Evolutionary conservation across 2,113 vertebrate species (phyloP).

Genomic region (Riparia riparia): DNA sequence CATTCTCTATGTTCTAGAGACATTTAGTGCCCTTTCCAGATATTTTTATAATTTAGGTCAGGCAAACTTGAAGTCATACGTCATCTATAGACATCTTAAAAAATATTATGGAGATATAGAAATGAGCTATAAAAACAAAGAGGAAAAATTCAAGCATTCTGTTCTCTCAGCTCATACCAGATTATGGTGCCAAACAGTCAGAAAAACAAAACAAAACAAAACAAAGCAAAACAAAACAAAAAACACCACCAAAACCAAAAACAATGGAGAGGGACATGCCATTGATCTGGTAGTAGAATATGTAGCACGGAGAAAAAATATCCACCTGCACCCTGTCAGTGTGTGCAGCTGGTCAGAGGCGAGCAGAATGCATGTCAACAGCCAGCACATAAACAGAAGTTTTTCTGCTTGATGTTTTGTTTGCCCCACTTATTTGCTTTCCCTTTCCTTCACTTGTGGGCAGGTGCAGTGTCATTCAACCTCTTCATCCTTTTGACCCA

Average conservation of each 20-base stretch:
- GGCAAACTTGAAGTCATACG: not conserved
- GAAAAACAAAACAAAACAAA: too few species aligned
- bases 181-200: not conserved
- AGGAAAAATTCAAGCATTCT: not conserved
- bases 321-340: fast-evolving
- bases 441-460: not conserved
- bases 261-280: fast-evolving
- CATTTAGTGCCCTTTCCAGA: not conserved
- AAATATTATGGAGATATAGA: not conserved
- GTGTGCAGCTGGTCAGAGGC: not conserved
- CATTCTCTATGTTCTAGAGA: not conserved
- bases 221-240: too few species aligned
- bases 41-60: not conserved
- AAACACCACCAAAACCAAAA: not conserved
- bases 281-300: not conserved
- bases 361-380: not conserved
- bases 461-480: not conserved
- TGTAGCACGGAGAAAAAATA: fast-evolving
- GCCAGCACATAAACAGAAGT: fast-evolving
- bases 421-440: not conserved
- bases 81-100: not conserved
- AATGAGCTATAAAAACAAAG: not conserved
- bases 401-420: not conserved
- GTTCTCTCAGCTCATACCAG: not conserved
- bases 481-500: not conserved